A percentile compares a stretch with the other conserved stretches of the same genome.
Conservation (phyloP, 2,888 invertebrate genomes). For the Drosophila formosana region DNA sequence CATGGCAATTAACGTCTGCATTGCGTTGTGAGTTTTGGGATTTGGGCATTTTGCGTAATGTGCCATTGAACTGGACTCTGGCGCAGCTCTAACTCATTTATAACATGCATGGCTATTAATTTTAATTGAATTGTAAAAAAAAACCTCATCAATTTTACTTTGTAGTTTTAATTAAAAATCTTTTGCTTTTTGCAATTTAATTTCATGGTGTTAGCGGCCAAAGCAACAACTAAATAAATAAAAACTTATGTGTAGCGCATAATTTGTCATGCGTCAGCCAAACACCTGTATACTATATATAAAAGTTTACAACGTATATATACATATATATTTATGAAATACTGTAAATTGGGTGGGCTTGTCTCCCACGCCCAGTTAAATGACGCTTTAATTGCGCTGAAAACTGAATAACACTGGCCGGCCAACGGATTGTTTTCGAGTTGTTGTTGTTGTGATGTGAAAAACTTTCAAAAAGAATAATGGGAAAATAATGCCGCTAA, state of each 20-base stretch:
- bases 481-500: constrained; percentile 78
- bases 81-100: constrained; percentile 44
- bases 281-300: constrained; percentile 18
- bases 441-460: constrained; percentile 32
- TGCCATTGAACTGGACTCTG: constrained; percentile 57
- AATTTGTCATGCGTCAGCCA: constrained; percentile 63
- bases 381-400: constrained; percentile 69
- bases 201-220: constrained; percentile 32
- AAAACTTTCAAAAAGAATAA: constrained; percentile 67
- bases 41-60: constrained; percentile 60
- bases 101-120: constrained; percentile 49
- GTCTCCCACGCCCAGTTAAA: constrained; percentile 77
- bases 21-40: background rate
- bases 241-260: constrained; percentile 25
- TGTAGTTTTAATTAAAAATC: constrained; percentile 63
- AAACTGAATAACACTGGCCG: constrained; percentile 50
- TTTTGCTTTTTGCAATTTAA: constrained; percentile 24
- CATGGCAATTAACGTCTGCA: constrained; percentile 20
- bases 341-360: constrained; percentile 24
- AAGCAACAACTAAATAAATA: constrained; percentile 15
- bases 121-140: constrained; percentile 63
- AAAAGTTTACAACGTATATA: background rate
- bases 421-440: constrained; percentile 14
- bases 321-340: constrained; percentile 5
- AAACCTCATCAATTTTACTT: constrained; percentile 54